Percentiles rank a stretch among this genome's conserved stretches.
phyloP scores from a whole-genome alignment of 1,140 invertebrate genomes.

The Polyergus mexicanus region DNA sequence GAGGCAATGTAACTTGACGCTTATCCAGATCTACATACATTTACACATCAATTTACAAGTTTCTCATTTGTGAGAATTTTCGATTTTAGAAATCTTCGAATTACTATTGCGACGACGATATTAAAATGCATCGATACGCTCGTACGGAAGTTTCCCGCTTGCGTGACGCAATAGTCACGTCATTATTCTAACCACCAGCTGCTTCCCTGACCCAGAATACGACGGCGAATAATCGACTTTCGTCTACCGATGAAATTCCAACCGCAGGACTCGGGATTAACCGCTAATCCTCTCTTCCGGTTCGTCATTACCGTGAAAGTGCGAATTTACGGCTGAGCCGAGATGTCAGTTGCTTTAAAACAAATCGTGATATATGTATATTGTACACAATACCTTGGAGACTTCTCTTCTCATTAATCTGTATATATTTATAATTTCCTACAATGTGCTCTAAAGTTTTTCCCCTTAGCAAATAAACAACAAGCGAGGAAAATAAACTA shows the following conservation, averaged over 20 bases:
- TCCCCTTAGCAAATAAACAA: too few species aligned
- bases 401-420: constrained; percentile 43
- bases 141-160: neutral
- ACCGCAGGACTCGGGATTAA: neutral
- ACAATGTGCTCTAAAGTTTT: too few species aligned
- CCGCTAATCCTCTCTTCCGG: constrained; percentile 10
- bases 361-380: constrained; percentile 14
- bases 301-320: constrained; percentile 62
- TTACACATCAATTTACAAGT: neutral
- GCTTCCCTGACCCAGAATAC: constrained; percentile 18
- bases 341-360: neutral
- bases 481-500: too few species aligned
- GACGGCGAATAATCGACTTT: constrained; percentile 51
- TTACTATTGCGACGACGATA: neutral
- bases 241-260: constrained; percentile 25
- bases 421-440: neutral
- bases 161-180: constrained; percentile 29
- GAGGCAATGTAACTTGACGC: constrained; percentile 5
- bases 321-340: constrained; percentile 45
- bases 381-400: too few species aligned
- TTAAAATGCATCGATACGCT: neutral
- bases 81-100: constrained; percentile 18
- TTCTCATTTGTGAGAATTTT: neutral
- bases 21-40: neutral
- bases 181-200: constrained; percentile 21